Base-by-base conservation (phyloP, 2,888 invertebrate genomes). In the Coelinius sp. region DNA sequence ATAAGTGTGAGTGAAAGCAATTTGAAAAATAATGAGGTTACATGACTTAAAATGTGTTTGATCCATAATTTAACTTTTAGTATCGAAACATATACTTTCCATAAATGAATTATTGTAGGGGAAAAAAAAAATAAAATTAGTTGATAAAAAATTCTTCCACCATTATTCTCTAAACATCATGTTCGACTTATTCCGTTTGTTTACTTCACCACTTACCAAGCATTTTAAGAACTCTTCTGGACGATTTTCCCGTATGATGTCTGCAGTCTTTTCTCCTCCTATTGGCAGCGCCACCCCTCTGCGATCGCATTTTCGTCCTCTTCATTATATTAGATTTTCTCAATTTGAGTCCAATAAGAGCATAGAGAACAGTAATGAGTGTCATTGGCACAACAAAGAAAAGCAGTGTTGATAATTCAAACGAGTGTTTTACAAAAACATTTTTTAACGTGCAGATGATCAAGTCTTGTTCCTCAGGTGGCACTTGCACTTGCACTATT, bases 221-320 rank as follows among this genome's bases (percentile, higher is more conserved):
- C 94, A 94, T 94, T 88, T 93, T 93, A 14, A 94, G 88, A 20
- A 94, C 93, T 76, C 93, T 88, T 70, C 90, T 90, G 0, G 93
- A 93, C 0, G 93, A 92, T 80, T 91, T 91, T 56, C 90, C 90
- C 75, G 80, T 67, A 53, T 84, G 68, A 62, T 81, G 74, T 66
- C 81, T 73, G 73, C 79, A 79, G 53, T 77, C 53, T 69, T 68
- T 62, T 67, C 38, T 67, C 27, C 49, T 67, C 24, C 62, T 38
- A 71, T 76, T 1, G 35, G 63, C 6, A 1, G 52, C 24, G 1
- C 71, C 25, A 12, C 62, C 52, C 7, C 70, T 63, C 12, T 73
- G 76, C 35, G 70, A 74, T 46, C 53, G 69, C 41, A 73, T 71
- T 69, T 83, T 81, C 7, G 82, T 83, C 17, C 82, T 81, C 72